Evolutionary conservation across 2,113 vertebrate species (phyloP), one percentile per base, ranked within the genome.

Genomic region (Trinectes maculatus): DNA sequence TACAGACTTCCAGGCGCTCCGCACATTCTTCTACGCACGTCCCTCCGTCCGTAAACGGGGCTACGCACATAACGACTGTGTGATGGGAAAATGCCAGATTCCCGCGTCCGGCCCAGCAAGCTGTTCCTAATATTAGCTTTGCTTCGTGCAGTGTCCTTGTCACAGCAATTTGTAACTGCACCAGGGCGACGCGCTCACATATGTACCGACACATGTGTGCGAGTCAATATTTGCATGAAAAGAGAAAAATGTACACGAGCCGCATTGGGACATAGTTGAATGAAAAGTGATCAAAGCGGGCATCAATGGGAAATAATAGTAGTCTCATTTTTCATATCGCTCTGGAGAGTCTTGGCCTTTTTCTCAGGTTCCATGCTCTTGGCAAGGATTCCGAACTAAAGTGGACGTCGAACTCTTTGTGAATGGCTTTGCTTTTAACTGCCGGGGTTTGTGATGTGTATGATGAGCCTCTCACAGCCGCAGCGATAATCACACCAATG

Each of bases 401-500:
- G 31, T 25, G n/a, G n/a, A n/a, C n/a, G n/a, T n/a, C n/a, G n/a
- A n/a, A n/a, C n/a, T n/a, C n/a, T 66, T 39, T 42, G 47, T 26
- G 9, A 65, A 44, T 33, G 55, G n/a, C 56, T 77, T 72, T 51
- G 42, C 46, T 53, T 69, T 64, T 60, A 51, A 29, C 71, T 74
- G 40, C 24, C 13, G 61, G 24, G 60, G 16, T 40, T 52, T 66
- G 57, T 63, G 51, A 54, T 26, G 25, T 52, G 18, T 42, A 70
- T 37, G 74, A 77, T 18, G 62, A 67, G 36, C 42, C 19, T 52
- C 65, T 56, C 43, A 18, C 42, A 66, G 61, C 63, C 42, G 59
- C 79, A 44, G 44, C 55, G 53, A 56, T 74, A 64, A 77, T 49
- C 71, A 44, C 61, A 59, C 49, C 21, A 46, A 33, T 77, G 63